These are phyloP conservation scores for Chrysocyon brachyurus DNA, from an alignment of 2,797 vertebrate species.

Conservation along the genomic window DNA sequence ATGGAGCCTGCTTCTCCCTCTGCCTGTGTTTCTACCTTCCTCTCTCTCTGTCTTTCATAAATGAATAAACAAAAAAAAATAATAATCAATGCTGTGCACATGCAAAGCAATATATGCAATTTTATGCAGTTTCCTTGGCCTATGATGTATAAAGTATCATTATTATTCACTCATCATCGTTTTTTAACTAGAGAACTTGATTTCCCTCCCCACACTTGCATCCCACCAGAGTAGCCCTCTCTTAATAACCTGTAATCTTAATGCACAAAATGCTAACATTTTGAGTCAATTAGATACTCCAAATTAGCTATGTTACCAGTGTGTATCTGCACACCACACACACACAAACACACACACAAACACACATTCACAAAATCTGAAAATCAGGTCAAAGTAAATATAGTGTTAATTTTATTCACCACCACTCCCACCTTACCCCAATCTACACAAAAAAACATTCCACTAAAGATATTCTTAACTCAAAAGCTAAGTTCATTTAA, in stretches of 20 bases:
- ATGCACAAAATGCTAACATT: not conserved
- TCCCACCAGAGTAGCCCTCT: not conserved
- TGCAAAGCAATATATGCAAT: not conserved
- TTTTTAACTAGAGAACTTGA: not conserved
- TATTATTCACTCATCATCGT: not conserved
- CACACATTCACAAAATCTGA: not conserved
- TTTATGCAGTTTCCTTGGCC: not conserved
- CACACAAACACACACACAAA: not conserved
- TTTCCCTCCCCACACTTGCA: not conserved
- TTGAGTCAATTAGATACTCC: not conserved
- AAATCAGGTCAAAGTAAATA: not conserved
- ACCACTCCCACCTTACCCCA: fast-evolving
- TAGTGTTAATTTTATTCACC: not conserved
- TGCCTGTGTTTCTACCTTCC: too few species aligned
- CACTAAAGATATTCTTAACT: not conserved
- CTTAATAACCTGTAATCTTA: not conserved
- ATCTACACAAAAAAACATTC: not conserved
- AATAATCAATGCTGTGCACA: too few species aligned
- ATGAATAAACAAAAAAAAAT: too few species aligned
- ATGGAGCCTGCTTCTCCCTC: too few species aligned
- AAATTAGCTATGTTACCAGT: not conserved
- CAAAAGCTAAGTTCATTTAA: not conserved
- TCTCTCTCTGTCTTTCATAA: too few species aligned
- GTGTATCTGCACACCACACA: not conserved
- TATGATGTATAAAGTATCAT: not conserved